A percentile compares a stretch with the other conserved stretches of the same genome.
phyloP scores from a whole-genome alignment of 2,113 vertebrate species.

The Climacteris rufus region DNA sequence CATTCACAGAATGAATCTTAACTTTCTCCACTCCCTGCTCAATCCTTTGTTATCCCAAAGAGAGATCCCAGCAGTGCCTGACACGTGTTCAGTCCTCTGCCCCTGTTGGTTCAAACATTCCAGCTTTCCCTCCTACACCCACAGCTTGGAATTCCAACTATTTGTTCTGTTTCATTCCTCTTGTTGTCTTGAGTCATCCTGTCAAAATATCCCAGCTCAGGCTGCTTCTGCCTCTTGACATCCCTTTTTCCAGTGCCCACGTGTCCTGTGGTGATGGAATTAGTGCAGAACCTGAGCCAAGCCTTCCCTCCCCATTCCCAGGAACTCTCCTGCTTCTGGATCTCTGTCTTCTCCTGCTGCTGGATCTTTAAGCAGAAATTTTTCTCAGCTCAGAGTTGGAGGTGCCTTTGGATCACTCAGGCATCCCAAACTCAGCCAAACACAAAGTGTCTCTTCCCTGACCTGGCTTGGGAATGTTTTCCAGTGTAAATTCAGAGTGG shows the following conservation, averaged over 20 bases:
- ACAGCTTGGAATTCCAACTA: not conserved
- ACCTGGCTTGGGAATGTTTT: rapidly evolving
- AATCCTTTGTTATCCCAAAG: not conserved
- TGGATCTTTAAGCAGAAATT: not conserved
- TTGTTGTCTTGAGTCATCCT: rapidly evolving
- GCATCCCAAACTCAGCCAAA: not conserved
- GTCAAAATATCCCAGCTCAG: not conserved
- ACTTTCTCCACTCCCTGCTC: not conserved
- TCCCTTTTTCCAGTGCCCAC: not conserved
- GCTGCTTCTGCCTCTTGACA: not conserved
- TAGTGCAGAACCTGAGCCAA: not conserved
- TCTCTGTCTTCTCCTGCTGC: not conserved
- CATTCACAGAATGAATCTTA: not conserved
- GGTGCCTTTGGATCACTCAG: not conserved
- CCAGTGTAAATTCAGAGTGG: not conserved
- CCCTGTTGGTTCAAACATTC: not conserved
- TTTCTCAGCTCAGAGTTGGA: not conserved
- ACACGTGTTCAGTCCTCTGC: rapidly evolving
- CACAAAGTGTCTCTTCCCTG: not conserved
- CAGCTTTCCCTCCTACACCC: not conserved
- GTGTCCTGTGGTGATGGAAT: rapidly evolving
- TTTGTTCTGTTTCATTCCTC: not conserved
- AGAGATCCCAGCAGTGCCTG: rapidly evolving
- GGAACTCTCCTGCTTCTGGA: not conserved
- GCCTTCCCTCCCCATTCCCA: not conserved